Conservation (phyloP, 2,797 vertebrate genomes). For the Natrix natrix region DNA sequence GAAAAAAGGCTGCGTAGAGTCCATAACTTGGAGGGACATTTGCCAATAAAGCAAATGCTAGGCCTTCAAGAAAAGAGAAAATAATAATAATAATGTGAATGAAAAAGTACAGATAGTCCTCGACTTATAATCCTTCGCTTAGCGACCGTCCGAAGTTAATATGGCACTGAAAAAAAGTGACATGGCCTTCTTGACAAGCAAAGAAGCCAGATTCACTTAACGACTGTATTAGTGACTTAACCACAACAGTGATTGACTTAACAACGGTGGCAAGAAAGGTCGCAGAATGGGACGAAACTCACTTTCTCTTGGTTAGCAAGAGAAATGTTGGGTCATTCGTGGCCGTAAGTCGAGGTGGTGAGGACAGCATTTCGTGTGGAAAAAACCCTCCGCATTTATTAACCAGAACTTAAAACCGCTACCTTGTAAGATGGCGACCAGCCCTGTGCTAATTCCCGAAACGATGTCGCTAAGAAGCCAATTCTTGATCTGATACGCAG, state of each 20-base stretch:
- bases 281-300: background rate
- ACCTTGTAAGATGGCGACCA: conserved; percentile 95
- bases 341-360: background rate
- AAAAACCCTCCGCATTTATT: background rate
- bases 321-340: background rate
- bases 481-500: conserved; percentile 82
- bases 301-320: background rate
- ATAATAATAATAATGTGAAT: background rate
- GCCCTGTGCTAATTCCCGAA: conserved; percentile 90
- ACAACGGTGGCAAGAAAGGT: background rate
- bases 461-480: conserved; percentile 89
- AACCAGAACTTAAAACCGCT: conserved; percentile 31
- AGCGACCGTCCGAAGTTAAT: background rate
- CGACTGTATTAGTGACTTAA: rapidly evolving
- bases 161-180: background rate
- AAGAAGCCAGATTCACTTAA: background rate
- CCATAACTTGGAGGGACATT: conserved; percentile 85
- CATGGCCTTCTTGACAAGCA: background rate
- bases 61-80: conserved; percentile 73
- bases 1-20: conserved; percentile 92
- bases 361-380: background rate
- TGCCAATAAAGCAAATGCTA: conserved; percentile 91
- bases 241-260: background rate
- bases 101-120: background rate
- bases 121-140: rapidly evolving